A percentile compares a stretch with the other conserved stretches of the same genome.
phyloP scores from a whole-genome alignment of 1,140 invertebrate species.

The Tyrophagus putrescentiae region DNA sequence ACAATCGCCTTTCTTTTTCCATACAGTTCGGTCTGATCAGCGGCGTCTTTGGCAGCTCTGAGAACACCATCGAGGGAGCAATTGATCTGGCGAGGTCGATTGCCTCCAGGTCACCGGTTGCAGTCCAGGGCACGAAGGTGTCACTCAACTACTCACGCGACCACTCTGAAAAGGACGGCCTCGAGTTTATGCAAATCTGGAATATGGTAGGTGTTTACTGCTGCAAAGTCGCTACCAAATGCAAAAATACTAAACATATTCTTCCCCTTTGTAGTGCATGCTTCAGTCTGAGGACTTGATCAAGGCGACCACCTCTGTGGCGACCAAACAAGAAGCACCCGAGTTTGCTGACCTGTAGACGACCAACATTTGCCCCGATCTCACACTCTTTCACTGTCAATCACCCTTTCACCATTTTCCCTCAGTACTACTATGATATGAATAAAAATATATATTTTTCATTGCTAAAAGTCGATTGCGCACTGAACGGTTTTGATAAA shows the following conservation, averaged over 20 bases:
- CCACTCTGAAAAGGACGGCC: constrained; percentile 63
- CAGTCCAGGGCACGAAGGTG: constrained; percentile 74
- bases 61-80: constrained; percentile 53
- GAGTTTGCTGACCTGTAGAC: constrained; percentile 28
- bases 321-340: constrained; percentile 44
- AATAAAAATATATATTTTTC: not conserved
- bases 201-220: constrained; percentile 68
- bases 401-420: not conserved
- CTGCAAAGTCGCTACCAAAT: constrained; percentile 49
- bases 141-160: constrained; percentile 71
- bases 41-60: constrained; percentile 52
- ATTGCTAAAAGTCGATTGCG: not conserved
- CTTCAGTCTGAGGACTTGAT: constrained; percentile 81
- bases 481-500: not conserved
- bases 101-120: constrained; percentile 80
- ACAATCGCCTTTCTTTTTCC: not conserved
- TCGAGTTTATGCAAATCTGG: constrained; percentile 57
- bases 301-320: constrained; percentile 55
- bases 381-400: not conserved
- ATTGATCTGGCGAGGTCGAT: constrained; percentile 59
- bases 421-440: not conserved
- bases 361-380: not conserved
- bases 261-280: too few relatives aligned
- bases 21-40: constrained; percentile 57
- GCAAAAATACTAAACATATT: too few relatives aligned